phyloP scores from a whole-genome alignment of 2,888 invertebrate species.

The Melanostoma scalare region DNA sequence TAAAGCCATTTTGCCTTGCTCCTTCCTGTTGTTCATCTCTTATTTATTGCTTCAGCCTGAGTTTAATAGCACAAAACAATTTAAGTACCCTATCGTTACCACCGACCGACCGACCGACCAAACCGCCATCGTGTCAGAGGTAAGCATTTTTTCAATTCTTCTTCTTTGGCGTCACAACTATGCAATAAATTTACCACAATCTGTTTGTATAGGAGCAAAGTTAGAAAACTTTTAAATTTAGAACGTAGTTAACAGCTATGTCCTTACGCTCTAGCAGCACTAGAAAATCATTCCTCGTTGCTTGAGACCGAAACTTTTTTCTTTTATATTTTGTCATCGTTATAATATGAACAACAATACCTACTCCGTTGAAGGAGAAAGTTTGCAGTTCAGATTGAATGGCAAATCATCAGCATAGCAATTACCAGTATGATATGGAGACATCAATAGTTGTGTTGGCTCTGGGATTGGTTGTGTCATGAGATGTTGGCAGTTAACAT shows the following conservation, averaged over 20 bases:
- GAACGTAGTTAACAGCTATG: too few species aligned
- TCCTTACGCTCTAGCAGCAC: too few species aligned
- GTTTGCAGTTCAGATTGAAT: not conserved
- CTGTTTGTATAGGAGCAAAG: conserved; percentile 31
- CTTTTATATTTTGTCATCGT: too few species aligned
- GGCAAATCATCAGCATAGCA: not conserved
- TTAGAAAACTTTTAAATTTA: conserved; percentile 55
- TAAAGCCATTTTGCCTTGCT: not conserved
- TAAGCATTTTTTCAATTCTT: conserved; percentile 64
- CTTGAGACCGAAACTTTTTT: too few species aligned
- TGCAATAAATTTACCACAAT: conserved; percentile 59
- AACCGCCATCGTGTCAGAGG: conserved; percentile 42
- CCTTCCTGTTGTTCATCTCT: conserved; percentile 52
- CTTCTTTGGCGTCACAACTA: conserved; percentile 52
- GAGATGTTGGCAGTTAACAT: conserved; percentile 32
- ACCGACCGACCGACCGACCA: conserved; percentile 5
- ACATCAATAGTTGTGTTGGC: conserved; percentile 58
- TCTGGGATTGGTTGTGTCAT: conserved; percentile 50
- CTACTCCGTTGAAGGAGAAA: not conserved
- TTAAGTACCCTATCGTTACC: conserved; percentile 49
- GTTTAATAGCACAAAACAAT: conserved; percentile 68
- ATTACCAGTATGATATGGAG: conserved; percentile 53
- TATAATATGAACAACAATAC: not conserved
- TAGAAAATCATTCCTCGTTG: too few species aligned
- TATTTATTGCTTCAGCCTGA: conserved; percentile 67